Percentiles rank a stretch among this genome's conserved stretches.
phyloP scores from a whole-genome alignment of 2,113 vertebrate species.

The Cheilinus undulatus region DNA sequence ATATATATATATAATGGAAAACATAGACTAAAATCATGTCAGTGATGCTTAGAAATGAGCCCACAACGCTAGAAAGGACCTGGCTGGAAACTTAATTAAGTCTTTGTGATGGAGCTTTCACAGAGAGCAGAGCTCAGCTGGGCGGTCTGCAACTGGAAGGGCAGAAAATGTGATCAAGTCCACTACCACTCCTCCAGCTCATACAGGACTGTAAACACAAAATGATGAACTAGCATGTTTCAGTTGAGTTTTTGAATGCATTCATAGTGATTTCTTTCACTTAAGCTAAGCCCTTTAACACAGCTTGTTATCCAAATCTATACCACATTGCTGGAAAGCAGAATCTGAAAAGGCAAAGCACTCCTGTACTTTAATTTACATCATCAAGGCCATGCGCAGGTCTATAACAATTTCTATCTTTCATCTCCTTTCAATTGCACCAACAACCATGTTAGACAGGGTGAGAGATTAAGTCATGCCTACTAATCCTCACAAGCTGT shows the following conservation, averaged over 20 bases:
- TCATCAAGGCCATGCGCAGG: conserved; percentile 9
- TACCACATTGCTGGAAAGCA: neutral
- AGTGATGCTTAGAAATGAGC: neutral
- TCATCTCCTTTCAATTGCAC: conserved; percentile 64
- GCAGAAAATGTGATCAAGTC: conserved; percentile 32
- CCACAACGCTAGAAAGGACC: neutral
- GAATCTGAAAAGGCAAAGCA: neutral
- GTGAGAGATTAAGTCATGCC: conserved; percentile 79
- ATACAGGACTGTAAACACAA: neutral
- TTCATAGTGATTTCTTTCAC: conserved; percentile 31
- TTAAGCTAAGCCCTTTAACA: conserved; percentile 12
- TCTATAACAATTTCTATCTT: conserved; percentile 44
- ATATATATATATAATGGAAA: no score
- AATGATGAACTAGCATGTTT: conserved; percentile 31
- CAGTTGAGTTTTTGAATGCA: conserved; percentile 7
- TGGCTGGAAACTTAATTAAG: conserved; percentile 40
- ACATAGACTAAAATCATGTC: neutral
- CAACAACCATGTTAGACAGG: conserved; percentile 62
- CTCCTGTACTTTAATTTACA: conserved; percentile 6
- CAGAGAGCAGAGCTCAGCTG: conserved; percentile 22
- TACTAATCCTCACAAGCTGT: conserved; percentile 80
- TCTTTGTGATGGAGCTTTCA: conserved; percentile 54
- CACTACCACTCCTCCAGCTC: conserved; percentile 1
- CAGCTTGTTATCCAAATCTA: conserved; percentile 1
- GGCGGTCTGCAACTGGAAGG: conserved; percentile 6